Evolutionary conservation across 2,888 invertebrate species (phyloP).

Genomic region (Sesia apiformis): DNA sequence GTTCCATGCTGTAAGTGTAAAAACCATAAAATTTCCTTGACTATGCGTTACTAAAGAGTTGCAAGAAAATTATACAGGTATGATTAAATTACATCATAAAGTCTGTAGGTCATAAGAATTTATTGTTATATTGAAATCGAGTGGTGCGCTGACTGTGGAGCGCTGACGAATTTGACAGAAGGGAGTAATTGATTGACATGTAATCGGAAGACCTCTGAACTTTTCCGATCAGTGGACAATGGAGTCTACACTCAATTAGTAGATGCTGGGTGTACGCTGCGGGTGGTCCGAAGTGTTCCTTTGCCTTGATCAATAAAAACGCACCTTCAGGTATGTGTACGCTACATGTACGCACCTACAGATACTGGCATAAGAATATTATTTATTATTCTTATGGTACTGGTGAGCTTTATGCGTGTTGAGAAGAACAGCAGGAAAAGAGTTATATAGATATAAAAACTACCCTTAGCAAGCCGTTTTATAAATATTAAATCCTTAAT

Average conservation of each 20-base stretch:
- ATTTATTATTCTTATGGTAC: no score
- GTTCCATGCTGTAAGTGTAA: neutral
- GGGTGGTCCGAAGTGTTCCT: slow-evolving; percentile 46
- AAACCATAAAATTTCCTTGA: no score
- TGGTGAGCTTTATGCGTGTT: no score
- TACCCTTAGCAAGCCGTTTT: no score
- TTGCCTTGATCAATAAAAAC: slow-evolving; percentile 41
- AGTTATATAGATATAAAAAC: no score
- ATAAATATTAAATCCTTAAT: no score
- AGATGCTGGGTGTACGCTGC: slow-evolving; percentile 22
- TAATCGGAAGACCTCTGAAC: slow-evolving; percentile 50
- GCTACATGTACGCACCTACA: no score
- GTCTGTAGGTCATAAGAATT: neutral
- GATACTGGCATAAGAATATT: no score
- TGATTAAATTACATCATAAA: neutral
- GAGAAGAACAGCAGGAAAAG: no score
- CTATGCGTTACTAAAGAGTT: no score
- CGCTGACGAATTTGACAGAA: slow-evolving; percentile 24
- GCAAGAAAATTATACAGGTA: no score
- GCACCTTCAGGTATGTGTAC: neutral
- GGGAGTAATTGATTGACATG: slow-evolving; percentile 39
- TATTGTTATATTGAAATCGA: neutral
- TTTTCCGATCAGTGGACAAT: slow-evolving; percentile 40
- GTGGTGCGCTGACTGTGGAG: neutral
- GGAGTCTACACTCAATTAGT: slow-evolving; percentile 44